These are phyloP conservation scores for Desmophyllum pertusum DNA, from an alignment of 92 coral and sea anemone genomes.

Conservation along the genomic window DNA sequence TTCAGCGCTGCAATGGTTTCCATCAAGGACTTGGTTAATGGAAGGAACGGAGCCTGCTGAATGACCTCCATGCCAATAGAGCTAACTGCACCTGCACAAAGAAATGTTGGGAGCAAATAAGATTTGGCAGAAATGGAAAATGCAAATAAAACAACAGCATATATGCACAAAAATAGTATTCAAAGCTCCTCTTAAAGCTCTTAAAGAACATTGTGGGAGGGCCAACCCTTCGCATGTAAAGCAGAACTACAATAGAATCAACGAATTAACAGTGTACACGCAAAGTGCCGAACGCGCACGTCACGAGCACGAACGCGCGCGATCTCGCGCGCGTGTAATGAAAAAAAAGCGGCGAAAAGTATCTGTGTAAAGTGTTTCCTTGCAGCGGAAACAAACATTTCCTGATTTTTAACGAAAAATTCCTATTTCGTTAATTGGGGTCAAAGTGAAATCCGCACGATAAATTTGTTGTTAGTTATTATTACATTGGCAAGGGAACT, in stretches of 20 bases:
- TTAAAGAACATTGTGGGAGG: too few relatives aligned
- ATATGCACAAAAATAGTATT: background rate
- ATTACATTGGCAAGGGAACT: background rate
- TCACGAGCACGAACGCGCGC: background rate
- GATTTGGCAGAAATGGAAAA: background rate
- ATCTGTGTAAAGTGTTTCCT: background rate
- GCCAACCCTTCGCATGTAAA: too few relatives aligned
- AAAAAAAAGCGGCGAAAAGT: background rate
- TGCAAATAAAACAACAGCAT: background rate
- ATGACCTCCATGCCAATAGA: constrained; percentile 88
- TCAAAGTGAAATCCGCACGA: background rate
- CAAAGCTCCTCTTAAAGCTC: background rate
- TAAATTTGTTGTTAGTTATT: background rate
- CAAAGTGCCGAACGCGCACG: background rate
- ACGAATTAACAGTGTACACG: too few relatives aligned
- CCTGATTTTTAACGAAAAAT: background rate
- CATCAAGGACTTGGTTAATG: constrained; percentile 81
- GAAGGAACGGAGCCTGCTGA: constrained; percentile 90
- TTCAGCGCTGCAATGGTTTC: constrained; percentile 87
- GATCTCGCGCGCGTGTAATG: background rate
- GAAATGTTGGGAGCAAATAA: background rate
- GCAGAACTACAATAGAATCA: too few relatives aligned
- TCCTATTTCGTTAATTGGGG: background rate
- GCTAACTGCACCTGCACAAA: constrained; percentile 73
- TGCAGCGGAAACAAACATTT: background rate